A percentile compares a stretch with the other conserved stretches of the same genome.
Evolutionary conservation across 2,113 vertebrate genomes (phyloP).

Genomic region (Leucosticte australis): DNA sequence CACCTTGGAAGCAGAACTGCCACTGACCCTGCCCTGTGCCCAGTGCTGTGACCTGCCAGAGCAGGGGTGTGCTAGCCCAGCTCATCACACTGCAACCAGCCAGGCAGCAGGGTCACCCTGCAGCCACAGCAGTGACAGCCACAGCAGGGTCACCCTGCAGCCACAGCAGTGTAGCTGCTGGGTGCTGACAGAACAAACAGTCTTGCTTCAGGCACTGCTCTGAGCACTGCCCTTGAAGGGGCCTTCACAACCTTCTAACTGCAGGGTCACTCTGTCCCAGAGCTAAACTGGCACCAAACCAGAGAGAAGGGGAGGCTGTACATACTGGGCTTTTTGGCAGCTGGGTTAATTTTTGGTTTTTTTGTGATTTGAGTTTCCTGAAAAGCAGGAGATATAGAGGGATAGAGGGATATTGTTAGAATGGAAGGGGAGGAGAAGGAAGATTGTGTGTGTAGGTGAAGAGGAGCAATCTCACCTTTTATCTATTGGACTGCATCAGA

Average conservation of each 20-base stretch:
- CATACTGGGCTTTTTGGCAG: neutral
- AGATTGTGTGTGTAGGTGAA: neutral
- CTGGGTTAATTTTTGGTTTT: neutral
- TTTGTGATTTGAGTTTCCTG: neutral
- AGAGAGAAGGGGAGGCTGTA: neutral
- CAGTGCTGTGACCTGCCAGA: neutral
- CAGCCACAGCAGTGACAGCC: neutral
- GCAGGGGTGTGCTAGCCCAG: neutral
- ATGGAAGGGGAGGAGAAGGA: neutral
- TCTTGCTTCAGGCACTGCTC: neutral
- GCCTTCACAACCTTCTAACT: neutral
- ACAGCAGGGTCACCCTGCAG: neutral
- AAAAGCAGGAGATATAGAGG: neutral
- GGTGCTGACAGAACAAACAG: neutral
- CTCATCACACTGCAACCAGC: accelerated
- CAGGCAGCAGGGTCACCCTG: neutral
- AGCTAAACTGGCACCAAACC: neutral
- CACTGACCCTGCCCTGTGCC: neutral
- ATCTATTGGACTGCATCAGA: neutral
- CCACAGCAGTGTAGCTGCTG: neutral
- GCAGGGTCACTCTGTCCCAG: neutral
- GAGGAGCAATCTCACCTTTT: neutral
- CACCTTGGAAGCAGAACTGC: neutral
- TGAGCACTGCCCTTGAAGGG: neutral
- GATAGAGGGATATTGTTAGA: neutral